A percentile compares a stretch with the other conserved stretches of the same genome.
These are phyloP conservation scores for Petrocephalus schoutedeni DNA, from an alignment of 2,797 vertebrate species.

Conservation along the genomic window DNA sequence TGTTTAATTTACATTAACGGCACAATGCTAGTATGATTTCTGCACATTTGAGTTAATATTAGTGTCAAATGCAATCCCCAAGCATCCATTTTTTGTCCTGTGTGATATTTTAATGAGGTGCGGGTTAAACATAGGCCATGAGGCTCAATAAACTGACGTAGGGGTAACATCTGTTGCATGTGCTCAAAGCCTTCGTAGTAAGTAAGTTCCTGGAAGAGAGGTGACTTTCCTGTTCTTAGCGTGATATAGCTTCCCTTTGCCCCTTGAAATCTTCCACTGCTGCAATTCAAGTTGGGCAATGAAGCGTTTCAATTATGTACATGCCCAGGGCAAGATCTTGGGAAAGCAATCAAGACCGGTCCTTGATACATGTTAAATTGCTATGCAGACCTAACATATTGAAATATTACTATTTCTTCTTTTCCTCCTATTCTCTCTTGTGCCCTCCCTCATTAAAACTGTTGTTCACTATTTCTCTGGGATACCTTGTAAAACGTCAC, in stretches of 20 bases:
- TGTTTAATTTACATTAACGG: background rate
- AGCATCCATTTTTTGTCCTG: background rate
- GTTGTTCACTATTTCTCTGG: background rate
- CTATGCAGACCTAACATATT: background rate
- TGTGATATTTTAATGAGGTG: background rate
- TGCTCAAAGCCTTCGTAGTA: background rate
- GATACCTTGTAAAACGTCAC: background rate
- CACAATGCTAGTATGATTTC: background rate
- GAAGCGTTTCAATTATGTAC: slow-evolving; percentile 26
- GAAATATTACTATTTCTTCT: background rate
- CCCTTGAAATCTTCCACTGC: background rate
- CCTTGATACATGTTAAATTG: background rate
- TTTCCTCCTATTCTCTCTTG: background rate
- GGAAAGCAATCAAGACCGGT: background rate
- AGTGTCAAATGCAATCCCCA: background rate
- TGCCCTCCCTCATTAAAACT: background rate
- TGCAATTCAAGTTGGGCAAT: background rate
- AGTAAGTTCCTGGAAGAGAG: background rate
- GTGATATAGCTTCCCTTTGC: background rate
- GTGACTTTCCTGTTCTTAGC: background rate
- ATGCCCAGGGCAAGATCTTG: background rate
- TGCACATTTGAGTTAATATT: background rate
- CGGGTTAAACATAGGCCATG: background rate
- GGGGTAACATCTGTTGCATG: background rate
- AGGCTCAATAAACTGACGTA: background rate